phyloP scores from a whole-genome alignment of 2,888 invertebrate genomes.

The Bembecia ichneumoniformis region DNA sequence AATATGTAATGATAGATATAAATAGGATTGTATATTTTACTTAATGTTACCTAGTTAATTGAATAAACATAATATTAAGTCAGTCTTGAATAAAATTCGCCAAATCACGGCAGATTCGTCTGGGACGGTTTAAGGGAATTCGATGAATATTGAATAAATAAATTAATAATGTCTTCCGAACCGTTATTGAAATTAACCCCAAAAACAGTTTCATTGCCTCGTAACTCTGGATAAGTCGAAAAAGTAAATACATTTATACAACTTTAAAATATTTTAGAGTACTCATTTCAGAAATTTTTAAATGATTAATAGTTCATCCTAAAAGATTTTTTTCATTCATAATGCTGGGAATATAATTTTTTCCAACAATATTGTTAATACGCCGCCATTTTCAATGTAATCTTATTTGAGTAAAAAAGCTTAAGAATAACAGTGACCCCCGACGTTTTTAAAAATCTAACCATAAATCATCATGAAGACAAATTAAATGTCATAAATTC shows the following conservation, averaged over 20 bases:
- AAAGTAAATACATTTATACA: background rate
- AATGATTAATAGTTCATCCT: no score
- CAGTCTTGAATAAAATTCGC: conserved; percentile 35
- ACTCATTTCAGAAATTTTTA: no score
- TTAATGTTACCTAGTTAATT: background rate
- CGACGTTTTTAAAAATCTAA: background rate
- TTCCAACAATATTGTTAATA: no score
- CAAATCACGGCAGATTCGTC: conserved; percentile 37
- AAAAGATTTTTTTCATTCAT: no score
- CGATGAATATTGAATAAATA: background rate
- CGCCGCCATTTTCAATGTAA: no score
- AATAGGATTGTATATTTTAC: no score
- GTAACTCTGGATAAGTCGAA: background rate
- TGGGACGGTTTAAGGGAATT: background rate
- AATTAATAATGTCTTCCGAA: background rate
- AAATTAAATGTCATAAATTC: background rate
- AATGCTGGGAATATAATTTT: no score
- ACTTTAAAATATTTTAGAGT: no score
- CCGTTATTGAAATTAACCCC: background rate
- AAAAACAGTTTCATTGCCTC: background rate
- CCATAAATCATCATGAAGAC: background rate
- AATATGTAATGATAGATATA: no score
- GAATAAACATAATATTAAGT: conserved; percentile 28
- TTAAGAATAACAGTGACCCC: no score
- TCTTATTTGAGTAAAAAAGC: no score